Conservation (phyloP, 2,797 vertebrate genomes). For the Mormyrus proboscirostris region DNA sequence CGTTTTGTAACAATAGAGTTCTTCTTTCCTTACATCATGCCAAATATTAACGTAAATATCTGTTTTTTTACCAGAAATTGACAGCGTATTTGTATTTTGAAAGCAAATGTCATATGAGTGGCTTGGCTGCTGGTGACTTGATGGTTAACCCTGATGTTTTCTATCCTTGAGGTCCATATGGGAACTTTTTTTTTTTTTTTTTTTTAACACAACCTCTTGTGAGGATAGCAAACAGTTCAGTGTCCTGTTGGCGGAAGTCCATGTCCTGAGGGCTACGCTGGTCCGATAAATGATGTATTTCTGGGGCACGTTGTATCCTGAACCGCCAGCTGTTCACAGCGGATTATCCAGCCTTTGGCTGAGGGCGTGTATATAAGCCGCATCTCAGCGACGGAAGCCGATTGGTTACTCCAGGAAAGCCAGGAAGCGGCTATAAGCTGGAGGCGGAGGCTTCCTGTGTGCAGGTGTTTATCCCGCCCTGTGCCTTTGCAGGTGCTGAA, state of each 20-base stretch:
- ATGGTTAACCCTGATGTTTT: neutral
- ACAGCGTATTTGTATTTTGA: neutral
- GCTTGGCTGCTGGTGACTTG: neutral
- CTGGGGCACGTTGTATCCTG: neutral
- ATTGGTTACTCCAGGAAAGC: neutral
- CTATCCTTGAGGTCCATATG: neutral
- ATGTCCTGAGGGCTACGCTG: slow-evolving; percentile 21
- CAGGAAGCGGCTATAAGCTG: neutral
- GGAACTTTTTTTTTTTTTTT: neutral
- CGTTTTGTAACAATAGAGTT: neutral
- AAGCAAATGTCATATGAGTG: neutral
- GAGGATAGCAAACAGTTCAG: slow-evolving; percentile 52
- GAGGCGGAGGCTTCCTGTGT: neutral
- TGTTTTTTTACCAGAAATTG: neutral
- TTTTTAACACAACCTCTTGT: slow-evolving; percentile 19
- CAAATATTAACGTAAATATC: neutral
- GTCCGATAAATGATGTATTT: neutral
- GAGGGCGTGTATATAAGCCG: neutral
- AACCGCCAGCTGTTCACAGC: neutral
- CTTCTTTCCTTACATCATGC: neutral
- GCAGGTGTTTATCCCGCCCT: neutral
- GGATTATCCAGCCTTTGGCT: neutral
- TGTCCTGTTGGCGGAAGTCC: slow-evolving; percentile 52
- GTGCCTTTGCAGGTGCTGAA: slow-evolving; percentile 74
- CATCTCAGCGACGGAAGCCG: neutral